phyloP scores from a whole-genome alignment of 2,888 invertebrate species.

The Caenorhabditis auriculariae region DNA sequence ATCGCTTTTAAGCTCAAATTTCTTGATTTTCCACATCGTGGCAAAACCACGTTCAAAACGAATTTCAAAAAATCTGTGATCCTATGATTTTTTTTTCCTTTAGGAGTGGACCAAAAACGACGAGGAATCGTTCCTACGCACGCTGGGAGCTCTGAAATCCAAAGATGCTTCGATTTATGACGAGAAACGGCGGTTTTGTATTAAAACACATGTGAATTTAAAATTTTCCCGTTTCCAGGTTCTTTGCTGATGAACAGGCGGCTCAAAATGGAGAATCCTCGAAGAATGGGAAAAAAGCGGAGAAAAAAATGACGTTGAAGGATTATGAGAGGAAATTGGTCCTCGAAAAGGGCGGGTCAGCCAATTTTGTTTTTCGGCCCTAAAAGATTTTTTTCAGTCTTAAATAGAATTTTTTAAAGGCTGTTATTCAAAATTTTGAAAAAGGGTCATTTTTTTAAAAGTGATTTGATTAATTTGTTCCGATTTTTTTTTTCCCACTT shows the following conservation, averaged over 20 bases:
- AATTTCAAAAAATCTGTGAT: too few relatives aligned
- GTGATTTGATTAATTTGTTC: too few relatives aligned
- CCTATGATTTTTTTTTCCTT: slow-evolving; percentile 9
- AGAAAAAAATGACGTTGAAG: slow-evolving; percentile 73
- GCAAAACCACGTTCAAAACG: too few relatives aligned
- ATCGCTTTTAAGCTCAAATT: too few relatives aligned
- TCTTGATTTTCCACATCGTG: too few relatives aligned
- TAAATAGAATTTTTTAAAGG: background rate
- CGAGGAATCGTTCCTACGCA: slow-evolving; percentile 85
- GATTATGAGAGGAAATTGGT: slow-evolving; percentile 80
- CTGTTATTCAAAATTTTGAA: background rate
- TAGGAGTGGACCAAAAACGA: slow-evolving; percentile 73
- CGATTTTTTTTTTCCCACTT: too few relatives aligned
- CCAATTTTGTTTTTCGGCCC: background rate
- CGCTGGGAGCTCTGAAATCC: slow-evolving; percentile 78
- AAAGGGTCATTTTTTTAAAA: background rate
- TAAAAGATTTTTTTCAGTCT: background rate
- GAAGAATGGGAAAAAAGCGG: slow-evolving; percentile 51
- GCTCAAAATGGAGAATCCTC: background rate
- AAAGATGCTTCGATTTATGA: slow-evolving; percentile 12
- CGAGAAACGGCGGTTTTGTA: background rate
- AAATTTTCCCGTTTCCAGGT: too few relatives aligned
- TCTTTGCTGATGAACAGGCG: slow-evolving; percentile 1
- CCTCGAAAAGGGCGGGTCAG: slow-evolving; percentile 72
- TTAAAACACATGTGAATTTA: background rate